phyloP scores from a whole-genome alignment of 2,888 invertebrate genomes.

The Dorcus parallelipipedus region DNA sequence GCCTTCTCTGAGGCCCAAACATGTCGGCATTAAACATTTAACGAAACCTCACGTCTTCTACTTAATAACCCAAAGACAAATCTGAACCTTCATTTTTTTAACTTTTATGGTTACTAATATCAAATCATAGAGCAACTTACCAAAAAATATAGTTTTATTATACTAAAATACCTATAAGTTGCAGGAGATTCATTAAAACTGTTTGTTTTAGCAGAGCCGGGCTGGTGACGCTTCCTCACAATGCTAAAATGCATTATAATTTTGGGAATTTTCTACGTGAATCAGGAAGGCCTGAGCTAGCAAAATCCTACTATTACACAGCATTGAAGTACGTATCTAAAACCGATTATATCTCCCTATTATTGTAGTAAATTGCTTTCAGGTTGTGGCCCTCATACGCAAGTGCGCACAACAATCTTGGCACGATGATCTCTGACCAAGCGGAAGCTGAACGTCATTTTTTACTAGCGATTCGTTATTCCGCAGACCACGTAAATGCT shows the following conservation, averaged over 20 bases:
- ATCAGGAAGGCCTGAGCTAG: conserved; percentile 66
- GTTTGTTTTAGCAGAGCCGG: conserved; percentile 63
- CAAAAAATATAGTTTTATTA: no score
- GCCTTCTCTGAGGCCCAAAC: no score
- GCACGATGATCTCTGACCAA: conserved; percentile 67
- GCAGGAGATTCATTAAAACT: neutral
- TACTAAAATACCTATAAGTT: neutral
- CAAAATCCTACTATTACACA: conserved; percentile 73
- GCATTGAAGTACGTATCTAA: conserved; percentile 65
- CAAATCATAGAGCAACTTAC: no score
- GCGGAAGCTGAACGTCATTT: conserved; percentile 75
- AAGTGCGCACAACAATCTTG: conserved; percentile 84
- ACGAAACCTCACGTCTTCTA: no score
- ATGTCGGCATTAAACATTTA: no score
- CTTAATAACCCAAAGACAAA: no score
- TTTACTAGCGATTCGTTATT: conserved; percentile 67
- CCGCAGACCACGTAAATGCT: conserved; percentile 75
- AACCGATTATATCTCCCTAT: no score
- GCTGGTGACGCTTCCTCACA: conserved; percentile 73
- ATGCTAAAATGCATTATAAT: conserved; percentile 89
- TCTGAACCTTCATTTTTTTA: no score
- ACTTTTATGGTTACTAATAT: no score
- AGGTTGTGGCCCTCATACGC: conserved; percentile 84
- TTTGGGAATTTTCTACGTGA: conserved; percentile 83
- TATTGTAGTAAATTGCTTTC: conserved; percentile 21